Percentiles rank a stretch among this genome's conserved stretches.
Conservation (phyloP, 2,888 invertebrate genomes). For the Cristatella mucedo region DNA sequence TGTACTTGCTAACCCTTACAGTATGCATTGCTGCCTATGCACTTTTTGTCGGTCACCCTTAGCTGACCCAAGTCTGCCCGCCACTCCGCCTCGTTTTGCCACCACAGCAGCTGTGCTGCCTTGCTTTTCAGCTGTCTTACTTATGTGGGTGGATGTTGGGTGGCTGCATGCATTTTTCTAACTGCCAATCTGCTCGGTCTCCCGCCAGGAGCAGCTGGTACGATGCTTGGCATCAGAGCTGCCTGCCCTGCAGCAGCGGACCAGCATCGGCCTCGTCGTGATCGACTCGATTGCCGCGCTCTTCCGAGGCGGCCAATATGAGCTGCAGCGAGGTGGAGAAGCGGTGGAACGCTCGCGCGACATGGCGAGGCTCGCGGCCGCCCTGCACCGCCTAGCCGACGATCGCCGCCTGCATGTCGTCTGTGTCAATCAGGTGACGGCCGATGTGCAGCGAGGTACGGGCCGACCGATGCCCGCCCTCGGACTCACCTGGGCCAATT, state of each 20-base stretch:
- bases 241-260: slow-evolving; percentile 42
- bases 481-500: slow-evolving; percentile 52
- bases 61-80: too few species aligned
- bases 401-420: slow-evolving; percentile 47
- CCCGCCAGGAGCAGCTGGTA: slow-evolving; percentile 45
- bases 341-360: background rate
- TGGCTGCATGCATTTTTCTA: too few species aligned
- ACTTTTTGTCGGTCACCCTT: too few species aligned
- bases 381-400: slow-evolving; percentile 45
- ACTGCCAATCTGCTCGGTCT: too few species aligned
- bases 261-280: slow-evolving; percentile 48
- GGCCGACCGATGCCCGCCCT: slow-evolving; percentile 43
- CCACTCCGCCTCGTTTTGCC: too few species aligned
- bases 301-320: slow-evolving; percentile 47
- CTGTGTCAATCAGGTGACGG: slow-evolving; percentile 53
- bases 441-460: slow-evolving; percentile 16
- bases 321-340: background rate
- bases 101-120: too few species aligned
- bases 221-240: slow-evolving; percentile 45
- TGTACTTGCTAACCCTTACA: too few species aligned
- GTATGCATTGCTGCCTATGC: too few species aligned
- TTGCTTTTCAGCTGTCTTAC: too few species aligned
- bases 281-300: slow-evolving; percentile 60
- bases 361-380: slow-evolving; percentile 40
- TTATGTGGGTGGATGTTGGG: too few species aligned